Evolutionary conservation across 2,113 vertebrate species (phyloP), one percentile per base, ranked within the genome.

Genomic region (Myotis brandtii): DNA sequence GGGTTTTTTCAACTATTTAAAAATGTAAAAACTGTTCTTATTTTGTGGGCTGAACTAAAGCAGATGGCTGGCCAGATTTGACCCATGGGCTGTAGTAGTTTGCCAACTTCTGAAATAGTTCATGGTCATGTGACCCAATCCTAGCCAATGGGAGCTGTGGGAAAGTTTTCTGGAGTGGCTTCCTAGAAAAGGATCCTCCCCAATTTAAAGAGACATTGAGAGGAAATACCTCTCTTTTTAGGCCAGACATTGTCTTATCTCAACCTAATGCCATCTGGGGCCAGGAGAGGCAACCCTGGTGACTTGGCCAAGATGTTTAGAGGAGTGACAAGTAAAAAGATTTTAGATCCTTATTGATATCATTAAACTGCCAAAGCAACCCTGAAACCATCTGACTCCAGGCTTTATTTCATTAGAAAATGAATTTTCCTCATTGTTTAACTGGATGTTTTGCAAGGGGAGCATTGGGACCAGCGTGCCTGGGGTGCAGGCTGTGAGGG

Each of bases 1-100:
- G 11, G 21, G 9, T 86, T 83, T 91, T 84, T 80, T 52, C 72
- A 40, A 62, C 27, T 40, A 43, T 66, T 93, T 84, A 59, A 87
- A 95, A 87, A 84, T 79, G 25, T 48, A 34, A 90, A 94, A 86
- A 25, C 4, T 8, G 14, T 86, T 92, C 46, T 79, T 82, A 48
- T 8, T 27, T 84, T 56, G 11, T 76, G 21, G n/a, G 16, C 48
- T 54, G 25, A 76, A 80, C 32, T 84, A 66, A 91, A 92, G 21
- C 25, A 48, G 13, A 27, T 64, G 64, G 62, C 25, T 79, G 46
- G 59, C 17, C 69, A 83, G 34, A 77, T 67, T 32, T 20, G 16
- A 30, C 40, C 34, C n/a, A 30, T 9, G 5, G 20, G 12, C 17
- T 76, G 16, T 6, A 23, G 21, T 21, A 54, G 21, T 89, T 52